These are phyloP conservation scores for Physella acuta DNA, from an alignment of 1,140 invertebrate species.

Conservation along the genomic window DNA sequence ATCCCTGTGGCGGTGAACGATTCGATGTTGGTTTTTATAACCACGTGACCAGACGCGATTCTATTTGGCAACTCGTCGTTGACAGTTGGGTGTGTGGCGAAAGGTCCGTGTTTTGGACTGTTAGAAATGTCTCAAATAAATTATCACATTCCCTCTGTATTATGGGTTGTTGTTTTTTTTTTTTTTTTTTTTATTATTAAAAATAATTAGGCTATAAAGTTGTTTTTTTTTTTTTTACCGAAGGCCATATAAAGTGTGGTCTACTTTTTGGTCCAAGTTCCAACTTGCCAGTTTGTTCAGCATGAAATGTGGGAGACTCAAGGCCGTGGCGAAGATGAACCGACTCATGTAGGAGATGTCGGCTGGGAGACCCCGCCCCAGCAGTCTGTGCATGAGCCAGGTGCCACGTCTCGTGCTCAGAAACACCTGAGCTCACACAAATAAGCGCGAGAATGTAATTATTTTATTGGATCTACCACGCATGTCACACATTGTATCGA, in stretches of 20 bases:
- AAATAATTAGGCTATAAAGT: too few species aligned
- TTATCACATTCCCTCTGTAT: too few species aligned
- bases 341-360: constrained; percentile 35
- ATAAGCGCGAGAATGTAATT: too few species aligned
- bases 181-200: too few species aligned
- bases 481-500: too few species aligned
- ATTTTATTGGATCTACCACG: too few species aligned
- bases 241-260: constrained; percentile 59
- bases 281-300: constrained; percentile 1
- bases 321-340: neutral
- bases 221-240: too few species aligned
- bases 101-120: constrained; percentile 42
- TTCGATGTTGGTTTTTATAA: constrained; percentile 54
- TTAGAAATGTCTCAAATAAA: too few species aligned
- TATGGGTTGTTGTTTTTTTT: too few species aligned
- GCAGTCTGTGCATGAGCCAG: constrained; percentile 60
- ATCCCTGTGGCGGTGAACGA: constrained; percentile 53
- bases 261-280: constrained; percentile 52
- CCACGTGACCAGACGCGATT: constrained; percentile 60
- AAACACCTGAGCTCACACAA: constrained; percentile 58
- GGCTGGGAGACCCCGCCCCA: constrained; percentile 38
- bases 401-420: constrained; percentile 62
- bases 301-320: constrained; percentile 24
- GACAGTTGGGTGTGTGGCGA: constrained; percentile 61
- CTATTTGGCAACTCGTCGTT: constrained; percentile 64